Evolutionary conservation across 2,113 vertebrate genomes (phyloP).

Genomic region (Gymnarchus niloticus): DNA sequence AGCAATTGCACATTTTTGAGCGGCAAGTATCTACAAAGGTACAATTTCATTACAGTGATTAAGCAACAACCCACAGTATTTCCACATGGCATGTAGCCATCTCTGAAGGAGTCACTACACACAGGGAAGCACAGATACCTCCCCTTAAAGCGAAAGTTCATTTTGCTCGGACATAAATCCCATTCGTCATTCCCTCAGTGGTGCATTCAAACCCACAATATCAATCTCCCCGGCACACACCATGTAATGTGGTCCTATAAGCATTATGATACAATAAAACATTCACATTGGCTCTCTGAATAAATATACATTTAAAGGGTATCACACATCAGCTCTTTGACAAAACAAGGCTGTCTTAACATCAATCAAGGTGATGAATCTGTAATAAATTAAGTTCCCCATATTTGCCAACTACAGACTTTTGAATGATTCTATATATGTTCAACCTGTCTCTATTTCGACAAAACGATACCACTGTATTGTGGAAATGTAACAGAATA

Average conservation of each 20-base stretch:
- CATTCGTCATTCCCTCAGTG: slow-evolving; percentile 36
- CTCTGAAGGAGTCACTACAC: neutral
- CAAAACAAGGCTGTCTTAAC: slow-evolving; percentile 79
- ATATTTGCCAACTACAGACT: slow-evolving; percentile 25
- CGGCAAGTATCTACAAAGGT: neutral
- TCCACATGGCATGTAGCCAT: neutral
- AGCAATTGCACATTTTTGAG: neutral
- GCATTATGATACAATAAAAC: slow-evolving; percentile 43
- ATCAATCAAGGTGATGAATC: slow-evolving; percentile 67
- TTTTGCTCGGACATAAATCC: neutral
- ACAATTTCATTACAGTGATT: neutral
- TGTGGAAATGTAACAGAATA: neutral
- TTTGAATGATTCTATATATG: neutral
- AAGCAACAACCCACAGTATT: neutral
- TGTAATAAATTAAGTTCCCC: neutral
- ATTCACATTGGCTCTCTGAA: slow-evolving; percentile 66
- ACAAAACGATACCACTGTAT: neutral
- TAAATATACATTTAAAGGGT: slow-evolving; percentile 85
- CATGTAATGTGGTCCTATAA: slow-evolving; percentile 71
- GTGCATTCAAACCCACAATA: slow-evolving; percentile 84
- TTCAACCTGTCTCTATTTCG: neutral
- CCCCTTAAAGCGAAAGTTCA: neutral
- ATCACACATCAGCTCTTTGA: slow-evolving; percentile 77
- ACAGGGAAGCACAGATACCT: neutral
- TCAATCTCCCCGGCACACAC: slow-evolving; percentile 96